Evolutionary conservation across 2,888 invertebrate species (phyloP).

Genomic region (Calephelis perditalis): DNA sequence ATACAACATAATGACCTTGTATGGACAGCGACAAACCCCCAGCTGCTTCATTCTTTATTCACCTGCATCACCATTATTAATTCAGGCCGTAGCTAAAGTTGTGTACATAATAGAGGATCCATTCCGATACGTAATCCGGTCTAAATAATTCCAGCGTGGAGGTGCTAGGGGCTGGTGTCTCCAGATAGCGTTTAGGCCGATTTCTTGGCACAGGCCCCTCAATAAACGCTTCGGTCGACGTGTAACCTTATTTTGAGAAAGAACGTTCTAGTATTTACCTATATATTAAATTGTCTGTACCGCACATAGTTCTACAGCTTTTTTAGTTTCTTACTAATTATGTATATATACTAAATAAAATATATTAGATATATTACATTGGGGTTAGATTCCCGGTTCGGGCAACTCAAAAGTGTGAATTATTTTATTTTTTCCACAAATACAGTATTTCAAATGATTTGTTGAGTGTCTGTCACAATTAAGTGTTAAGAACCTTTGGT

Average conservation of each 20-base stretch:
- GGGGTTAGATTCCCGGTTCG: too few species aligned
- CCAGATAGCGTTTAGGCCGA: conserved; percentile 52
- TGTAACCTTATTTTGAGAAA: conserved; percentile 33
- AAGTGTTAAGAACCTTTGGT: too few species aligned
- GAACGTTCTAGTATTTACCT: background rate
- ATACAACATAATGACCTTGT: too few species aligned
- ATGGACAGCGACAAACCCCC: background rate
- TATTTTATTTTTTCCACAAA: too few species aligned
- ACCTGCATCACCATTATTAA: conserved; percentile 17
- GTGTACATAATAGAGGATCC: conserved; percentile 21
- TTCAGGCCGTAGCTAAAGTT: conserved; percentile 16
- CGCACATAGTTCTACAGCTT: too few species aligned
- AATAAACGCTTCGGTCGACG: conserved; percentile 35
- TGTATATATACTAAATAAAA: too few species aligned
- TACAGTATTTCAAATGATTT: too few species aligned
- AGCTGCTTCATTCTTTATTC: background rate
- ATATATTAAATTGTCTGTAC: background rate
- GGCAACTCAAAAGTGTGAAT: too few species aligned
- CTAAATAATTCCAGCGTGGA: conserved; percentile 44
- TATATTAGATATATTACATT: too few species aligned
- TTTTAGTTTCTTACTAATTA: too few species aligned
- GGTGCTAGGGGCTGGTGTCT: conserved; percentile 36
- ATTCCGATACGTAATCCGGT: conserved; percentile 39
- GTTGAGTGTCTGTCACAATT: too few species aligned
- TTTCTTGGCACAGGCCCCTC: conserved; percentile 56